These are phyloP conservation scores for Dasysyrphus tricinctus DNA, from an alignment of 2,888 invertebrate genomes.

Conservation along the genomic window DNA sequence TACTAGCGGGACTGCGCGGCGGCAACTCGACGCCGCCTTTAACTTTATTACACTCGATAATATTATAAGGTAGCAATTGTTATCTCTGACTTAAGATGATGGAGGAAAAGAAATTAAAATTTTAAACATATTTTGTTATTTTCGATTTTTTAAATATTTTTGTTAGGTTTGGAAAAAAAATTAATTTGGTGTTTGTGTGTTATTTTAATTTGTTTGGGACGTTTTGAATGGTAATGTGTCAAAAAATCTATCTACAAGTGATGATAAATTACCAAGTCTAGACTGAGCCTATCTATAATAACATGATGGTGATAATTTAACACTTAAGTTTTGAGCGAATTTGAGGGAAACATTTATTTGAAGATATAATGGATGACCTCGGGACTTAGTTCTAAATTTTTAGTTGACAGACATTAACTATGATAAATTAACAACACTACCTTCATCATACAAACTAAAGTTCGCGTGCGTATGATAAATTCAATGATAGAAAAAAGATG, in stretches of 20 bases:
- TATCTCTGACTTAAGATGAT: conserved; percentile 6
- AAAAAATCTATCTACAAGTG: background rate
- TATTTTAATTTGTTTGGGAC: conserved; percentile 10
- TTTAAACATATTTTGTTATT: background rate
- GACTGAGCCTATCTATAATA: background rate
- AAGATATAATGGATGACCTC: conserved; percentile 2
- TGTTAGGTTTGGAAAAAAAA: background rate
- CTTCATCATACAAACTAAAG: background rate
- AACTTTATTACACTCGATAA: background rate
- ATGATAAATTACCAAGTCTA: conserved; percentile 26
- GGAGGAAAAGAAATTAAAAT: conserved; percentile 13
- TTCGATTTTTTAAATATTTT: background rate
- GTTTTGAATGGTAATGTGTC: background rate
- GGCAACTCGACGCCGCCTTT: background rate
- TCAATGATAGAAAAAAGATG: background rate
- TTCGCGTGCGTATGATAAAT: background rate
- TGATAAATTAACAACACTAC: background rate
- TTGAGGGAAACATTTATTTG: background rate
- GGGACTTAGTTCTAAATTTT: conserved; percentile 5
- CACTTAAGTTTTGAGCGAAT: conserved; percentile 2
- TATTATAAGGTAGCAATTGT: conserved; percentile 5
- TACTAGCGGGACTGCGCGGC: background rate
- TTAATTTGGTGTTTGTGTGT: background rate
- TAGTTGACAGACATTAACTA: conserved; percentile 1
- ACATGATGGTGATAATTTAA: background rate